A percentile compares a stretch with the other conserved stretches of the same genome.
These are phyloP conservation scores for Cryptotis parvus DNA, from an alignment of 2,113 vertebrate species.

Conservation along the genomic window DNA sequence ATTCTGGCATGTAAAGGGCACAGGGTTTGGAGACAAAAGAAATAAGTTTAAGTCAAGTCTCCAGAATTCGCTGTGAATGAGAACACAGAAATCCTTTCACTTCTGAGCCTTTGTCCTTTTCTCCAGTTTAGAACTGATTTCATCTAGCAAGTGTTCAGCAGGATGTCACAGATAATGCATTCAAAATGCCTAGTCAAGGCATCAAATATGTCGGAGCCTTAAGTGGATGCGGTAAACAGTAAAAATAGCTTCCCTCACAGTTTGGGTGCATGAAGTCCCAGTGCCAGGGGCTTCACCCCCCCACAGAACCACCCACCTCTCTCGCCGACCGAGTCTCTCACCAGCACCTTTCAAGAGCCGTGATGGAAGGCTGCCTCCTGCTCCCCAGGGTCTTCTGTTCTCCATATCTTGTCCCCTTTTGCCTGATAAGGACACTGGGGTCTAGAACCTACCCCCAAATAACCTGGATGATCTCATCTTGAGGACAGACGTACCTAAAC, in stretches of 20 bases:
- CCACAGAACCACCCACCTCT: not conserved
- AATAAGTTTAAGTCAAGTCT: not conserved
- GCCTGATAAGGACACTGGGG: not conserved
- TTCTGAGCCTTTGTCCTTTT: not conserved
- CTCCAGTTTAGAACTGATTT: constrained; percentile 12
- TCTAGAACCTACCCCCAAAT: not conserved
- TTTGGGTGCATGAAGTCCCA: not conserved
- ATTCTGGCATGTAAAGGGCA: not conserved
- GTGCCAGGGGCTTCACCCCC: rapidly evolving
- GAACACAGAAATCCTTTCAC: not conserved
- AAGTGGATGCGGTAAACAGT: no score
- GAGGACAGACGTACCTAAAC: not conserved
- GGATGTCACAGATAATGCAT: not conserved
- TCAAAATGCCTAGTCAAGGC: not conserved
- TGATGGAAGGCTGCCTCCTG: not conserved
- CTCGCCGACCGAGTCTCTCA: no score
- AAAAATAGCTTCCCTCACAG: not conserved
- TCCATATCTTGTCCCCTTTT: not conserved
- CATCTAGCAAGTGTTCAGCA: not conserved
- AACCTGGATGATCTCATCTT: not conserved
- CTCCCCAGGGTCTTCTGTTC: not conserved
- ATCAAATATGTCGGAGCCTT: no score
- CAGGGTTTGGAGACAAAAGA: not conserved
- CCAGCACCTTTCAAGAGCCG: not conserved
- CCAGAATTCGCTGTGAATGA: not conserved